Base-by-base conservation (phyloP, 2,113 vertebrate species). In the Oplegnathus fasciatus region DNA sequence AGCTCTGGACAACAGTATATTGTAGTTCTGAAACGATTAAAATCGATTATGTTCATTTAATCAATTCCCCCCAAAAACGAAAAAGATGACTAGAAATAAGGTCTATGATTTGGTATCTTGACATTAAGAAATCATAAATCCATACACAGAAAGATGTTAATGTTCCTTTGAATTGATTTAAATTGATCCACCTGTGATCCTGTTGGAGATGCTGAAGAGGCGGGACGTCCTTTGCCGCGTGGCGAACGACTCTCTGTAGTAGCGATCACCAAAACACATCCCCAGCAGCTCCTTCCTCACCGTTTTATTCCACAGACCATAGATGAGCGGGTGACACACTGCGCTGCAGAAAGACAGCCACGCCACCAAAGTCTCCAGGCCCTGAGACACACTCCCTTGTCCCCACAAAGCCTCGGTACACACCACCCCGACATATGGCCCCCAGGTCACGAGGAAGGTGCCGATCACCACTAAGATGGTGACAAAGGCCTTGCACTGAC, bases 231-330 rank as follows among this genome's bases (percentile, higher is more conserved):
- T 95, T 6, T 97, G 97, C 0, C 97, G 95, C 13, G 96, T 98
- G 30, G 97, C 97, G 11, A 99, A 99, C 0, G 98, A 96, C 88
- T 98, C 98, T 13, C 98, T 95, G 85, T 98, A 98, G 84, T 99
- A 98, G 13, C 98, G 96, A 84, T 98, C 98, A 28, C 98, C 98
- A 2, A 98, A 99, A 93, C 98, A 99, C 97, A 99, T 98, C 52
- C 98, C 97, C 82, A 99, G 94, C 2, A 99, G 96, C 34, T 99
- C 98, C 90, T 98, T 99, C 82, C 98, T 97, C 22, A 99, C 98
- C 0, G 98, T 99, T 95, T 99, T 99, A 91, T 99, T 99, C 99
- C 99, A 99, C 68, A 99, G 93, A 9, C 98, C 99, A 0, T 99
- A 99, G 94, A 99, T 99, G 5, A 99, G 95, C 0, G 98, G 98